Evolutionary conservation across 2,888 invertebrate genomes (phyloP), one percentile per base, ranked within the genome.

Genomic region (Mesorhabditis belari): DNA sequence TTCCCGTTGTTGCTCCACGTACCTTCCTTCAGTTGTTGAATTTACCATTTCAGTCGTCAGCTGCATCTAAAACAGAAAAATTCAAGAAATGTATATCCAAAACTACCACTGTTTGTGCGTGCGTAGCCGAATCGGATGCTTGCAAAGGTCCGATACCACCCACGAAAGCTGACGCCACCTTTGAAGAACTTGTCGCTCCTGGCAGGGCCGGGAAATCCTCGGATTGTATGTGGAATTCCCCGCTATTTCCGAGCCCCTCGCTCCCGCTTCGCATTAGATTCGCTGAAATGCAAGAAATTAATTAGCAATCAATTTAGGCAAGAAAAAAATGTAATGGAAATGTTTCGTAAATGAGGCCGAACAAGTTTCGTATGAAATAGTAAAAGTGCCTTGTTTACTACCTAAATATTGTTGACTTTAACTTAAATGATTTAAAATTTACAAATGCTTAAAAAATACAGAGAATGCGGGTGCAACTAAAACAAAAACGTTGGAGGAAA

Each of bases 171-270:
- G n/a, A n/a, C n/a, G n/a, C n/a, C n/a, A n/a, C n/a, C n/a, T n/a
- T n/a, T n/a, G n/a, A n/a, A n/a, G n/a, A n/a, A n/a, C n/a, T n/a
- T n/a, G n/a, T n/a, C n/a, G 71, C 66, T 79, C 96, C 96, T 72
- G 96, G 98, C 82, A 98, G 86, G 82, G 98, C 98, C 77, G 98
- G 98, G 85, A 98, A 98, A 85, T 98, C 98, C 85, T 98, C 96
- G 78, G 90, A 92, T 80, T 94, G 94, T 89, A 98, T 98, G 81
- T 92, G 74, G 64, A 80, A 80, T 64, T 79, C 80, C n/a, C n/a
- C n/a, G 59, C 67, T 60, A 64, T 69, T 69, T 57, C 63, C 66
- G 64, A 69, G 61, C 55, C 57, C 57, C 60, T 66, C 66, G 55
- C 67, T 70, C 54, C 52, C 61, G 54, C 67, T 61, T 60, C 76